Evolutionary conservation across 1,140 invertebrate species (phyloP).

Genomic region (Hyphantria cunea): DNA sequence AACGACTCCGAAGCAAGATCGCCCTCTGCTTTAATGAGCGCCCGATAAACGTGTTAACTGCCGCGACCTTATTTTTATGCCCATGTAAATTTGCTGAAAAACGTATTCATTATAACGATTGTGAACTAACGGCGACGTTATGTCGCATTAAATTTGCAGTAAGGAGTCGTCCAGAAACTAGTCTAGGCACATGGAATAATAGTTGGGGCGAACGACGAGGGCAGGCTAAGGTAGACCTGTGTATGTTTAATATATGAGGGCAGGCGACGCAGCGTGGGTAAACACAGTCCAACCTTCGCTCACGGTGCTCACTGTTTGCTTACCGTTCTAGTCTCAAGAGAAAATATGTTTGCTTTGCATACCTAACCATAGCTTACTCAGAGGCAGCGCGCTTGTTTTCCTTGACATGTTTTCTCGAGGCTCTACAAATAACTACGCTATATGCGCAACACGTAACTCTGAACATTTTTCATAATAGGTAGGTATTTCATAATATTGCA

Average conservation of each 20-base stretch:
- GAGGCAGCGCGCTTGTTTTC: conserved; percentile 57
- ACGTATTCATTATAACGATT: conserved; percentile 71
- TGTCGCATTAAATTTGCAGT: conserved; percentile 42
- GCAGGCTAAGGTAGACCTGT: conserved; percentile 63
- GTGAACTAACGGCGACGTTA: conserved; percentile 51
- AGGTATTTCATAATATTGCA: no score
- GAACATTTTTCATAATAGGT: conserved; percentile 9
- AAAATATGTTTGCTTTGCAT: conserved; percentile 79
- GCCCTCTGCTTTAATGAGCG: conserved; percentile 79
- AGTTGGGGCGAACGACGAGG: conserved; percentile 29
- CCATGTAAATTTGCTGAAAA: conserved; percentile 77
- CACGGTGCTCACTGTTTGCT: conserved; percentile 71
- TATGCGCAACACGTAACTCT: conserved; percentile 17
- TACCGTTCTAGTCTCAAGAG: conserved; percentile 74
- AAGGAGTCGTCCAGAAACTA: conserved; percentile 26
- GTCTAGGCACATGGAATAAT: conserved; percentile 29
- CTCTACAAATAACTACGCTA: conserved; percentile 42
- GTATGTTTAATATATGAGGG: conserved; percentile 80
- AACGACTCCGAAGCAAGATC: conserved; percentile 80
- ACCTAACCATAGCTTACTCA: conserved; percentile 61
- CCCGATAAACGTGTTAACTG: conserved; percentile 81
- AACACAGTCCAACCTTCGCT: conserved; percentile 69
- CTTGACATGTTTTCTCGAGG: conserved; percentile 66
- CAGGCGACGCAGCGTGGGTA: conserved; percentile 73
- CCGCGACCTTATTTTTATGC: conserved; percentile 80